Evolutionary conservation across 2,888 invertebrate genomes (phyloP), one percentile per base, ranked within the genome.

Genomic region (Lithodes maja): DNA sequence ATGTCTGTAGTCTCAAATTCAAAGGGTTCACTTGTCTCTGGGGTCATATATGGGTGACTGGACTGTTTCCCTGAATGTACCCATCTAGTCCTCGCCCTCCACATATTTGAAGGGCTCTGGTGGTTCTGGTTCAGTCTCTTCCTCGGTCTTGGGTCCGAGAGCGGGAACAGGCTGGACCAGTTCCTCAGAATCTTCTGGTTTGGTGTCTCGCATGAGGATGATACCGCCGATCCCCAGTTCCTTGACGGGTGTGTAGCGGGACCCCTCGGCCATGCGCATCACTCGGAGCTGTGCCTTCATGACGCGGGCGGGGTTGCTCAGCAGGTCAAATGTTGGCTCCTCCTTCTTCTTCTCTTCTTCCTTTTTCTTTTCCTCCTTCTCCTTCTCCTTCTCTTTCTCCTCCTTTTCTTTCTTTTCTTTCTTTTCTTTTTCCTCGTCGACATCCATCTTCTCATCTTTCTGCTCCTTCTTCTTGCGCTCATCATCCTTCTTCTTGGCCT

Each of bases 61-160:
- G n/a, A n/a, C n/a, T n/a, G n/a, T n/a, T n/a, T n/a, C n/a, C n/a
- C n/a, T n/a, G n/a, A n/a, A n/a, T n/a, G n/a, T n/a, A n/a, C n/a
- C n/a, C n/a, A n/a, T n/a, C n/a, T n/a, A n/a, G n/a, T n/a, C n/a
- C n/a, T n/a, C n/a, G 55, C 86, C 90, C 55, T 93, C 99, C 93
- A 96, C 96, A 94, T 97, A 99, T 94, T 99, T 98, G 94, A 99
- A 99, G 92, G 99, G 98, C 95, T 99, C 99, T 93, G 99, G 99
- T 77, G 99, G 98, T 93, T 98, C 98, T 0, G 99, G 98, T 94
- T 99, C 99, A 93, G 98, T 98, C 93, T 98, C 98, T 93, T 99
- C 99, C 92, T 98, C 99, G 33, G 94, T 94, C 53, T 93, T 92
- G 3, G 94, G 94, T n/a, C 94, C 94, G 53, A 94, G 94, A 81